These are phyloP conservation scores for Epinephelus moara DNA, from an alignment of 2,113 vertebrate genomes.

Conservation along the genomic window DNA sequence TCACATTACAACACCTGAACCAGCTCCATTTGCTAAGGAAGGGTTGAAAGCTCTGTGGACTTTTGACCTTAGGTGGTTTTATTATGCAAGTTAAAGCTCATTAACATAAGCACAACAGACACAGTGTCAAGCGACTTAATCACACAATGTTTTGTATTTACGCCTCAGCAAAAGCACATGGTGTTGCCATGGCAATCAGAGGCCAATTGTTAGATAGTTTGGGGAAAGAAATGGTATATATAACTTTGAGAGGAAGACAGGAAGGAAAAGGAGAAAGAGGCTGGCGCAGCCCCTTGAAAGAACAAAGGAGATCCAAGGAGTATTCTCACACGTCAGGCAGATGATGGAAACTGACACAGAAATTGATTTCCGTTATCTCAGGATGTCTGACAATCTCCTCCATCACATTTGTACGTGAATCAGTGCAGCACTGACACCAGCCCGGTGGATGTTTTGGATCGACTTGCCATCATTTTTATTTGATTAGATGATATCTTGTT, in stretches of 20 bases:
- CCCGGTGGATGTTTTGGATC: not conserved
- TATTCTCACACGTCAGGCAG: constrained; percentile 7
- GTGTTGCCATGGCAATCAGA: not conserved
- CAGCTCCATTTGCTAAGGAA: too few species aligned
- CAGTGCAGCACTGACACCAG: not conserved
- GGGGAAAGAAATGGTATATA: not conserved
- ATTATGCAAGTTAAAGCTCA: not conserved
- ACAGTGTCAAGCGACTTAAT: not conserved
- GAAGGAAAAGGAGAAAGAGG: not conserved
- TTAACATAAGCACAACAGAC: not conserved
- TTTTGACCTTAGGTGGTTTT: not conserved
- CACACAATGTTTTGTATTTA: not conserved
- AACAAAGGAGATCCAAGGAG: constrained; percentile 5
- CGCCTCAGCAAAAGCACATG: not conserved
- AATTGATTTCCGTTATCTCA: constrained; percentile 52
- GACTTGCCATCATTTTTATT: constrained; percentile 15
- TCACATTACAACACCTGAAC: too few species aligned
- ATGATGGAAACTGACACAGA: constrained; percentile 40
- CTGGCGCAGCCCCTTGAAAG: not conserved
- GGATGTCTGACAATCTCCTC: constrained; percentile 38
- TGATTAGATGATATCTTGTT: constrained; percentile 28
- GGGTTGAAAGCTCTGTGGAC: too few species aligned
- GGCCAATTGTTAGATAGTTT: not conserved
- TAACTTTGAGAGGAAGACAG: not conserved
- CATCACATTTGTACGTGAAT: constrained; percentile 41